These are phyloP conservation scores for Theristus sp. DNA, from an alignment of 2,888 invertebrate genomes.

Conservation along the genomic window DNA sequence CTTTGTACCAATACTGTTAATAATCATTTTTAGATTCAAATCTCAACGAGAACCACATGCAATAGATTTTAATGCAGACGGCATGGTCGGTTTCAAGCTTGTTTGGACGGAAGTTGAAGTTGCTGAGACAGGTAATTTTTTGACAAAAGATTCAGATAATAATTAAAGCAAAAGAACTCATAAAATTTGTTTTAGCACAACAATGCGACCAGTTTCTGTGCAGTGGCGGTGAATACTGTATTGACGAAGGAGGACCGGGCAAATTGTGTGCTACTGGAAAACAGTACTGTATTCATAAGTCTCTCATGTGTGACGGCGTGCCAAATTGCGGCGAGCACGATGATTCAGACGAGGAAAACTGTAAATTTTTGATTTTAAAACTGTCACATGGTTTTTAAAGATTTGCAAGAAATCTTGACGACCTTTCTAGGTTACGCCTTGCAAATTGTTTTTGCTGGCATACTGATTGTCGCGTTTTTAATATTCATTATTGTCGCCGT, in stretches of 20 bases:
- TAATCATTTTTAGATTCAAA: no score
- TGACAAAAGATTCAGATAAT: no score
- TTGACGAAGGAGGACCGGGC: constrained; percentile 26
- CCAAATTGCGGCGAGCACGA: constrained; percentile 34
- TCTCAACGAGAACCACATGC: neutral
- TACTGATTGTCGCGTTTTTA: neutral
- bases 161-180: neutral
- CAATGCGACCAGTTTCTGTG: constrained; percentile 27
- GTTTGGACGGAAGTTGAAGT: constrained; percentile 12
- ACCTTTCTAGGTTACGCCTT: neutral
- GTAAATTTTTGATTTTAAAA: constrained; percentile 12
- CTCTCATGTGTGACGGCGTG: constrained; percentile 32
- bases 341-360: constrained; percentile 29
- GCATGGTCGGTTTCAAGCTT: constrained; percentile 13
- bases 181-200: neutral
- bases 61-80: constrained; percentile 11
- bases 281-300: constrained; percentile 30
- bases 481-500: neutral
- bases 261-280: constrained; percentile 24
- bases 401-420: neutral
- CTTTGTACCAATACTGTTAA: no score
- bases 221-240: constrained; percentile 28
- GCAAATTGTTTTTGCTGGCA: neutral
- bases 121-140: neutral
- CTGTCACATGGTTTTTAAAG: neutral